These are phyloP conservation scores for Lycopodina hypogea DNA, from an alignment of 37 sponge, comb jelly and placozoan species.

Conservation along the genomic window DNA sequence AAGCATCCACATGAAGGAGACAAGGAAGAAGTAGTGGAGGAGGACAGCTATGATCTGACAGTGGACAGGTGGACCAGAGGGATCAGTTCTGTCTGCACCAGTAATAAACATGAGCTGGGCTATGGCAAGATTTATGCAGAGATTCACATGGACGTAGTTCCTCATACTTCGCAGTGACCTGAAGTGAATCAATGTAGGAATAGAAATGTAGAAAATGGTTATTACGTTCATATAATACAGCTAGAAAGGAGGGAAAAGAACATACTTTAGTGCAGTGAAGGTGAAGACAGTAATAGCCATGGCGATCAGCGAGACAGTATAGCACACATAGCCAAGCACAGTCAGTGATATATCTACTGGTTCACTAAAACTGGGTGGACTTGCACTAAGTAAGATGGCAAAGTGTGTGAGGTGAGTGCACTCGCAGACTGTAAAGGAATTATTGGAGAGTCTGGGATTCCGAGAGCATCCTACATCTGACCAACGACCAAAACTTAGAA, in stretches of 20 bases:
- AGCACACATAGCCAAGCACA: constrained; percentile 21
- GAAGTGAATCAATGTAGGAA: not conserved
- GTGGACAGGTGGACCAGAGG: not conserved
- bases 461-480: too few relatives aligned
- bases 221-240: too few relatives aligned
- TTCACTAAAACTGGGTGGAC: not conserved
- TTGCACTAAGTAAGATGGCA: constrained; percentile 54
- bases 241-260: too few relatives aligned
- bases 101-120: constrained; percentile 50
- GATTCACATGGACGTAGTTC: constrained; percentile 57
- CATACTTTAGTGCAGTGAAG: constrained; percentile 8
- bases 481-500: too few relatives aligned
- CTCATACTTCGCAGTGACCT: constrained; percentile 59
- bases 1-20: constrained; percentile 79
- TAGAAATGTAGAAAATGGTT: too few relatives aligned
- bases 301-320: constrained; percentile 9
- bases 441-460: not conserved
- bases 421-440: constrained; percentile 26
- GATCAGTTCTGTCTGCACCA: constrained; percentile 27
- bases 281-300: constrained; percentile 3
- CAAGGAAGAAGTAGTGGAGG: constrained; percentile 56
- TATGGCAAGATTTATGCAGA: constrained; percentile 47
- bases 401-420: constrained; percentile 74
- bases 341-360: not conserved
- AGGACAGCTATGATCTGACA: constrained; percentile 47